These are phyloP conservation scores for Antrozous pallidus DNA, from an alignment of 2,797 vertebrate species.

Conservation along the genomic window DNA sequence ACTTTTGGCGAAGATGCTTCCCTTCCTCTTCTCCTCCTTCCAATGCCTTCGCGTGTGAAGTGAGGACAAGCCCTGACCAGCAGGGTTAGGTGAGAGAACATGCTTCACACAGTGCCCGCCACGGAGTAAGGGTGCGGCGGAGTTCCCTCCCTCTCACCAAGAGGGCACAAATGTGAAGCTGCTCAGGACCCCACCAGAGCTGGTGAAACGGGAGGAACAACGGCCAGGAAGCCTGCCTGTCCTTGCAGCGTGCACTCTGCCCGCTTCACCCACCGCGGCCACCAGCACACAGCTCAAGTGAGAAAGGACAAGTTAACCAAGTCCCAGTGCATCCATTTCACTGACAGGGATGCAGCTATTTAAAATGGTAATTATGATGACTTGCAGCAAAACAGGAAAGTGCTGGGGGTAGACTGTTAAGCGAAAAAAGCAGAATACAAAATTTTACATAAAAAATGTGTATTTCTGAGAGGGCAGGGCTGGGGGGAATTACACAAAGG, in stretches of 20 bases:
- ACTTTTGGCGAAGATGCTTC: neutral
- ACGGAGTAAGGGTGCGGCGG: accelerated
- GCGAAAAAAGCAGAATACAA: neutral
- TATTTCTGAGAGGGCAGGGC: no score
- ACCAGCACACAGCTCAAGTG: neutral
- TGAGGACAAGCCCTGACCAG: neutral
- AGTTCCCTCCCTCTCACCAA: neutral
- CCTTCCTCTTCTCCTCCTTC: neutral
- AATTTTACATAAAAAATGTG: neutral
- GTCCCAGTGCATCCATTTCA: neutral
- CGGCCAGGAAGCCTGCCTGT: neutral
- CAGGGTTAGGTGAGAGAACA: neutral
- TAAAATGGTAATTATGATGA: neutral
- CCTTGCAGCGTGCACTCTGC: neutral
- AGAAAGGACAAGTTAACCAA: neutral
- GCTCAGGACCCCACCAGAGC: neutral
- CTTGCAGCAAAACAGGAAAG: neutral
- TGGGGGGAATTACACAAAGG: neutral
- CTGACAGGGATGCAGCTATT: neutral
- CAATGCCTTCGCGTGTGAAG: accelerated
- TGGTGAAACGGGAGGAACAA: neutral
- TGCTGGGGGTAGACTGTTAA: neutral
- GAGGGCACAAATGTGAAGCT: neutral
- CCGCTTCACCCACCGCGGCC: accelerated
- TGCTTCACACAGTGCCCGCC: neutral